Conservation (phyloP, 2,888 invertebrate genomes). For the Drosophila parthenogenetica region DNA sequence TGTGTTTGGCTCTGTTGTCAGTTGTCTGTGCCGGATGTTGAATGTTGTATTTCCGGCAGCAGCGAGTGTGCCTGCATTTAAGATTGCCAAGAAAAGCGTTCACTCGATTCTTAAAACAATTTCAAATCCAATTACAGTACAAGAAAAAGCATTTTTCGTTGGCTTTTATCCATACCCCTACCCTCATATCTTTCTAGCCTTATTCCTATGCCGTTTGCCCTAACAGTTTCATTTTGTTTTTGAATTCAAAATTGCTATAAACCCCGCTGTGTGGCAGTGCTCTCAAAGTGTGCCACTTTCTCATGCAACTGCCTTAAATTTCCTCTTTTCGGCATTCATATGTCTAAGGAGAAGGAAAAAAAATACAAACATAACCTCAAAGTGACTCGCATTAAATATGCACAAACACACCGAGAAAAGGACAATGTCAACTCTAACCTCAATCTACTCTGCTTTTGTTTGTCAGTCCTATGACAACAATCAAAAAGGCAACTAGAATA, state of each 20-base stretch:
- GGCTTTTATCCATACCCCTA: constrained; percentile 46
- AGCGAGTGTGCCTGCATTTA: constrained; percentile 52
- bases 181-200: background rate
- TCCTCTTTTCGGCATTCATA: constrained; percentile 14
- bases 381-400: constrained; percentile 64
- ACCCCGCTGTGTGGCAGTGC: constrained; percentile 50
- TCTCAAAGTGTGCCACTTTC: constrained; percentile 53
- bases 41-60: constrained; percentile 41
- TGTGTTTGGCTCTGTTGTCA: constrained; percentile 1
- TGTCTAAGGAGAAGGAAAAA: constrained; percentile 28
- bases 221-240: constrained; percentile 60
- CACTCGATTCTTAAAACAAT: constrained; percentile 71
- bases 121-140: constrained; percentile 77
- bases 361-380: constrained; percentile 60
- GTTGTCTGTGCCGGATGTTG: constrained; percentile 70
- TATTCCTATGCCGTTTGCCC: constrained; percentile 38
- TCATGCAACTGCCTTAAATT: constrained; percentile 13
- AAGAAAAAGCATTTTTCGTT: constrained; percentile 71
- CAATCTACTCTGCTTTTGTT: constrained; percentile 5
- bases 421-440: constrained; percentile 43
- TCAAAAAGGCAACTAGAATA: constrained; percentile 11
- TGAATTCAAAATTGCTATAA: constrained; percentile 63
- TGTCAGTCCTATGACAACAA: constrained; percentile 18
- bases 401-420: constrained; percentile 60
- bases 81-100: constrained; percentile 27